Base-by-base conservation (phyloP, 2,797 vertebrate species). In the Emydoidea blandingii region DNA sequence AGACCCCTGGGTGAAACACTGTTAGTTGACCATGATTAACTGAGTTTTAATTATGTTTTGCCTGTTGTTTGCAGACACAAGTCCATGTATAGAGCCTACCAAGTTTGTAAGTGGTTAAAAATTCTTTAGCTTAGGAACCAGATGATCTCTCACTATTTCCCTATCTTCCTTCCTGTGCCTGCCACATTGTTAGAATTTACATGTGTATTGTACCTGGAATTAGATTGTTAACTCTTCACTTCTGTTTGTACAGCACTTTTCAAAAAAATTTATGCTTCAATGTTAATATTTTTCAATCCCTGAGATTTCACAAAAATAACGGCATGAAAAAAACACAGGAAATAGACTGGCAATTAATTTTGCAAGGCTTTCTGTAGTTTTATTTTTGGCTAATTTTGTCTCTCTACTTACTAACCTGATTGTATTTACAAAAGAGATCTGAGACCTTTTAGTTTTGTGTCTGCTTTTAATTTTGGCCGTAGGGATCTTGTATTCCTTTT, bases 141-240 rank as follows among this genome's bases (percentile, higher is more conserved):
- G 12, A 68, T 86, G 29, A 87, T 12, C 25, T 72, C 92, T 92
- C 83, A 86, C 74, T 83, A 54, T 94, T 89, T 82, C 52, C n/a
- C 18, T 54, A 74, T 44, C n/a, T 92, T 10, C 88, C 90, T 79
- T 91, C 37, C 12, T 78, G 7, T 0, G 1, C 29, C 89, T 92
- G 79, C 87, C 76, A 50, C 5, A n/a, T 87, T 92, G 52, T 91
- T 94, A 80, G 79, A 82, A 23, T 81, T 90, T 90, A 84, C 74
- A 47, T 41, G 19, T 72, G 14, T 27, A 49, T 8, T 8, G 37
- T 85, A 41, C 5, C 29, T 85, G 56, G 52, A 90, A 89, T 92
- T 94, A 93, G 29, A 27, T 65, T 78, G 6, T 59, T 90, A 37
- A 54, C 8, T 80, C 72, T 79, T 47, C 29, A 29, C 29, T 78